Base-by-base conservation (phyloP, 2,113 vertebrate genomes). In the Catharus minimus region DNA sequence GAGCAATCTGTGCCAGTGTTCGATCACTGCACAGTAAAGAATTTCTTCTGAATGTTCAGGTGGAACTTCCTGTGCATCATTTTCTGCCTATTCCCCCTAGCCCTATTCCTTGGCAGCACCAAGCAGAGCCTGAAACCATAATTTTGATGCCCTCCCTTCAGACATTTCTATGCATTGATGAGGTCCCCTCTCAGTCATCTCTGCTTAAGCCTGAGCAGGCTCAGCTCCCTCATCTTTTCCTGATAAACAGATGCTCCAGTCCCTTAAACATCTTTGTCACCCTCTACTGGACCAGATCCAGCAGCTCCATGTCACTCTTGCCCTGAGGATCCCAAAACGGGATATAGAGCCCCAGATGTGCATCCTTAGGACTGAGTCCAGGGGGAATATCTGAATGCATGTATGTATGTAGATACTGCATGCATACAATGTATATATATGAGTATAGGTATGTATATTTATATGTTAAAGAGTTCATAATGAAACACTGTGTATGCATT, bases 141-240 rank as follows among this genome's bases (percentile, higher is more conserved):
- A 39, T 44, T 56, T 38, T 44, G 50, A 43, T 18, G 44, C 15
- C 24, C 23, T 73, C 52, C 36, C 13, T 39, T 58, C 23, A 73
- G 52, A 39, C 9, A 79, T 5, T 6, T 57, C 2, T 10, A 58
- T 15, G 23, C 30, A 26, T 26, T 1, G 0, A 41, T 32, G 21
- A 64, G 17, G 26, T 27, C 6, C 21, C 41, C 22, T 1, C 21
- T 27, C 24, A 64, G 17, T 5, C 10, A 11, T 32, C 43, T 30
- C 49, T 47, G 47, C 41, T 26, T 11, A 17, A 55, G 16, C 21
- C 36, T 44, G 38, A 73, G 50, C 2, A 50, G 36, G 5, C 32
- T 18, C 44, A 72, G 12, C 3, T 65, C 15, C 19, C 15, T 16
- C 44, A 52, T 36, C 52, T 18, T 38, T 28, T 87, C 27, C 52